Conservation (phyloP, 2,888 invertebrate species). For the Teleiodes luculella region DNA sequence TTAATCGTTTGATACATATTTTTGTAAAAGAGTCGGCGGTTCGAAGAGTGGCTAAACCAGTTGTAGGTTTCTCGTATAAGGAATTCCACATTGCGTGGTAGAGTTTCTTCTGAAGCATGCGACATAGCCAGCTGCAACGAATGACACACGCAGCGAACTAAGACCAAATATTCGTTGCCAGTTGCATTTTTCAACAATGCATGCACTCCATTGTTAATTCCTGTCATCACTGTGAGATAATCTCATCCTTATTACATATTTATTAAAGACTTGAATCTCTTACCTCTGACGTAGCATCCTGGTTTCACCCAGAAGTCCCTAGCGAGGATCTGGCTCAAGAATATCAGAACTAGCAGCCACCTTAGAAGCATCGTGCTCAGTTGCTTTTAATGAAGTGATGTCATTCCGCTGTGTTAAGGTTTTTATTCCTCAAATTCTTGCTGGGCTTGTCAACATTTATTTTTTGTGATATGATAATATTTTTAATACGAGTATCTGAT, state of each 20-base stretch:
- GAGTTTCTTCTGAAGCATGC: constrained; percentile 32
- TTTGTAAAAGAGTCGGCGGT: constrained; percentile 30
- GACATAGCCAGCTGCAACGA: constrained; percentile 35
- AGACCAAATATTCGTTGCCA: constrained; percentile 28
- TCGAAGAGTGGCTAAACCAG: constrained; percentile 35
- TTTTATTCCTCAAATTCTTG: too few species aligned
- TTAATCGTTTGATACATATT: constrained; percentile 28
- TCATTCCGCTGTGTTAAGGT: too few species aligned
- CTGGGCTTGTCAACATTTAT: too few species aligned
- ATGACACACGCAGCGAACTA: constrained; percentile 29
- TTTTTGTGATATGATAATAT: too few species aligned
- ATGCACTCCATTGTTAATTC: constrained; percentile 33
- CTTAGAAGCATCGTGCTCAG: too few species aligned
- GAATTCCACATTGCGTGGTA: constrained; percentile 31
- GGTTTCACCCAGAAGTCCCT: too few species aligned
- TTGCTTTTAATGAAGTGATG: too few species aligned
- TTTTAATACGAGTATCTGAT: too few species aligned
- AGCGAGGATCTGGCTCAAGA: too few species aligned
- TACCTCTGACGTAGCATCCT: too few species aligned
- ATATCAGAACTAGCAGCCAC: too few species aligned
- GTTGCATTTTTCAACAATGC: constrained; percentile 26
- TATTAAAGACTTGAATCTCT: too few species aligned
- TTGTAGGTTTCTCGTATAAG: constrained; percentile 33
- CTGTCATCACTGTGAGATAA: constrained; percentile 41
- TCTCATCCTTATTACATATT: constrained; percentile 35